Evolutionary conservation across 2,888 invertebrate species (phyloP), one percentile per base, ranked within the genome.

Genomic region (Digitonthophagus gazella): DNA sequence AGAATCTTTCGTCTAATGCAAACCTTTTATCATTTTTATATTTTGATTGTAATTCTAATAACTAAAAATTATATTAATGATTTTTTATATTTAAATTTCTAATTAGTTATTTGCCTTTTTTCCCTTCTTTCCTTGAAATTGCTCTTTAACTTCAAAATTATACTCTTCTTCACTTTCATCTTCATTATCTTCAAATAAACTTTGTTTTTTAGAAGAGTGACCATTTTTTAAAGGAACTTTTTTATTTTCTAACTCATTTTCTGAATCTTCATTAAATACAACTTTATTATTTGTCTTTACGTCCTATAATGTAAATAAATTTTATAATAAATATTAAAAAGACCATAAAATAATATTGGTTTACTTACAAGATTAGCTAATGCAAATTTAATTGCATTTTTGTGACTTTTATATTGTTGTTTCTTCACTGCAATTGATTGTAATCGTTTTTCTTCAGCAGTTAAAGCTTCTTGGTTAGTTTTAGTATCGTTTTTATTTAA

Each of bases 11-110:
- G 82, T 93, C 91, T 77, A 95, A 84, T 73, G 84, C 83, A 83
- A 95, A 95, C 78, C 95, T 86, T 76, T 90, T 86, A 83, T 95
- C 95, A 79, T 90, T 88, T 79, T 90, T 91, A 82, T 87, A 89
- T 76, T 86, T 87, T 63, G 89, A 87, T 85, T 93, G 91, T 75
- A 93, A 85, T 81, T 89, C 87, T 80, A 92, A 84, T 76, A 91
- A 83, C 90, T 90, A 73, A 61, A 80, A 76, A 58, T 19, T 64
- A 54, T 57, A 65, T 64, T 58, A 67, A 67, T 57, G 20, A 67
- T 44, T 44, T 0, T 65, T 20, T 22, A 58, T 65, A 3, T 11
- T 55, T 28, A 20, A 58, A 22, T 14, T 22, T 19, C 8, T n/a
- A 14, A 56, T 19, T 69, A 56, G 79, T 80, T 78, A 84, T n/a